Evolutionary conservation across 2,888 invertebrate genomes (phyloP).

Genomic region (Platynereis dumerilii): DNA sequence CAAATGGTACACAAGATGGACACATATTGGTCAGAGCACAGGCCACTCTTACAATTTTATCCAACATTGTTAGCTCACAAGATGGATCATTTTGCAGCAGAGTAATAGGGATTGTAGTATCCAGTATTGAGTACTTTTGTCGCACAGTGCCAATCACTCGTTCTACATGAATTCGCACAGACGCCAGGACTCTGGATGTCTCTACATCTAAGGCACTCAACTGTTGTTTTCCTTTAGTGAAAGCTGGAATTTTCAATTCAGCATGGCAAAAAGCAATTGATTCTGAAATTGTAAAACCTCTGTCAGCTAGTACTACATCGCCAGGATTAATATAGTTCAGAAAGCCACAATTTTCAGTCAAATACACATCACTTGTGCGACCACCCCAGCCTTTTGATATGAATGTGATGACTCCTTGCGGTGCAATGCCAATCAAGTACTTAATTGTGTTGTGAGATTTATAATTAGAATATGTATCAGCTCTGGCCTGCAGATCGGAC

Average conservation of each 20-base stretch:
- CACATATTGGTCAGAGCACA: conserved; percentile 21
- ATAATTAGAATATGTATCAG: conserved; percentile 21
- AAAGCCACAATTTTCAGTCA: conserved; percentile 37
- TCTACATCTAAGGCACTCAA: conserved; percentile 35
- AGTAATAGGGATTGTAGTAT: conserved; percentile 30
- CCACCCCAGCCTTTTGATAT: conserved; percentile 44
- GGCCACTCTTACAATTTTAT: conserved; percentile 34
- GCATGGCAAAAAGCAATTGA: conserved; percentile 33
- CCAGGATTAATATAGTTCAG: conserved; percentile 35
- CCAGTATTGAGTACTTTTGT: conserved; percentile 37
- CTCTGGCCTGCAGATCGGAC: conserved; percentile 4
- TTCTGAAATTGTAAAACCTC: conserved; percentile 37
- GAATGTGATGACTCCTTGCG: conserved; percentile 39
- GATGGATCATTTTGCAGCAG: conserved; percentile 14
- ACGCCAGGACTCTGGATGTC: conserved; percentile 34
- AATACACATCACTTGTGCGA: conserved; percentile 37
- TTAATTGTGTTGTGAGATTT: conserved; percentile 35
- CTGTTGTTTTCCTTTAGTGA: conserved; percentile 36
- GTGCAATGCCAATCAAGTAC: conserved; percentile 41
- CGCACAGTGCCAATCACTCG: conserved; percentile 36
- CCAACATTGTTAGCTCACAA: conserved; percentile 26
- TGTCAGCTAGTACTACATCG: conserved; percentile 38
- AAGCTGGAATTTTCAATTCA: conserved; percentile 35
- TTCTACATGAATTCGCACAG: conserved; percentile 37
- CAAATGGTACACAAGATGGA: conserved; percentile 20